Conservation (phyloP, 2,113 vertebrate species). For the Mustela nigripes region DNA sequence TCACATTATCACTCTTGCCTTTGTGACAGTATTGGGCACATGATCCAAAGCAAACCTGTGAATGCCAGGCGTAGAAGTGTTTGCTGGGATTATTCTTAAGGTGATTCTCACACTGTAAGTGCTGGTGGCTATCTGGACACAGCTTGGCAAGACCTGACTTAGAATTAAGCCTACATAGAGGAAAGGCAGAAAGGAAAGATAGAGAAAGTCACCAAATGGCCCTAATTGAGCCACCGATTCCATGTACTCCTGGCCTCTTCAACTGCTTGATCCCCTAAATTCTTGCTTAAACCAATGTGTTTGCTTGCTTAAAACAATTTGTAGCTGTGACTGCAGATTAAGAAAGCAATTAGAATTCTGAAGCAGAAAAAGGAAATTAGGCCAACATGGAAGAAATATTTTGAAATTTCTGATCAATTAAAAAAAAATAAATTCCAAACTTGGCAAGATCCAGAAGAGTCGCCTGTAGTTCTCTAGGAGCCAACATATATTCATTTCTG, state of each 20-base stretch:
- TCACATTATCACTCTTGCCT: neutral
- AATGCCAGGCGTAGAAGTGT: neutral
- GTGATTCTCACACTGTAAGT: neutral
- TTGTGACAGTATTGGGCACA: neutral
- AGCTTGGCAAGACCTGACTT: neutral
- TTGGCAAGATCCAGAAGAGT: neutral
- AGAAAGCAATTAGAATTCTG: neutral
- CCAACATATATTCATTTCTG: neutral
- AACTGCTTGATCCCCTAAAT: neutral
- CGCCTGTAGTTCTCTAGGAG: neutral
- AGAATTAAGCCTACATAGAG: neutral
- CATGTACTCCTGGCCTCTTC: neutral
- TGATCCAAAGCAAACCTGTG: neutral
- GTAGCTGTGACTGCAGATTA: neutral
- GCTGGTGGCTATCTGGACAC: neutral
- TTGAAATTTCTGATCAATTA: neutral
- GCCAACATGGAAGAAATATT: neutral
- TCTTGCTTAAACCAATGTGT: neutral
- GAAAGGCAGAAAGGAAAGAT: neutral
- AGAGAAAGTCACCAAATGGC: neutral
- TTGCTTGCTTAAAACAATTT: neutral
- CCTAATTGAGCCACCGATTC: neutral
- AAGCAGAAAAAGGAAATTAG: neutral
- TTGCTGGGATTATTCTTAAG: neutral
- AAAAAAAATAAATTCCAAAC: neutral